Conservation (phyloP, 92 coral and sea anemone species). For the Zoanthus sansibaricus region DNA sequence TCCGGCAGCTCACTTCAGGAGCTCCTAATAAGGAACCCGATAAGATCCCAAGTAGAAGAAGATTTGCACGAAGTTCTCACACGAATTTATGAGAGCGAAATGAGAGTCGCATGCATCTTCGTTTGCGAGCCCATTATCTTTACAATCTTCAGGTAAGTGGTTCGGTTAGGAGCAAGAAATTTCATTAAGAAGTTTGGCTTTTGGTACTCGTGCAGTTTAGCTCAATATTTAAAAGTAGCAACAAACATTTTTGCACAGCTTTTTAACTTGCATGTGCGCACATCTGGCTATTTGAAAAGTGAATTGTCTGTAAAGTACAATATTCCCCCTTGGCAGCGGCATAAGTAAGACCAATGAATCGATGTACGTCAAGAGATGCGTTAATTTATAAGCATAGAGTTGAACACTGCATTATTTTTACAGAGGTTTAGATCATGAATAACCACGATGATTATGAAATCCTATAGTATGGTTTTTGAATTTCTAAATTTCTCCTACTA, state of each 20-base stretch:
- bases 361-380: too few relatives aligned
- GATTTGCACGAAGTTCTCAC: not conserved
- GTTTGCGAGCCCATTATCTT: conserved; percentile 3
- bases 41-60: not conserved
- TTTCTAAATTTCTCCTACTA: too few relatives aligned
- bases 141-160: conserved; percentile 23
- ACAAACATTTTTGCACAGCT: not conserved
- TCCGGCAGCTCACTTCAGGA: not conserved
- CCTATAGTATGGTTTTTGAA: too few relatives aligned
- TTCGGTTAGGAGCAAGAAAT: not conserved
- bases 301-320: too few relatives aligned
- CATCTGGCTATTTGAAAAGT: not conserved
- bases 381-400: too few relatives aligned
- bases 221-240: not conserved
- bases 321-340: too few relatives aligned
- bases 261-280: not conserved
- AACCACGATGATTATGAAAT: too few relatives aligned
- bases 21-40: not conserved
- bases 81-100: conserved; percentile 8
- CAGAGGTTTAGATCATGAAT: too few relatives aligned
- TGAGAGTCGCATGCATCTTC: conserved; percentile 15
- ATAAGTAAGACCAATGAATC: too few relatives aligned
- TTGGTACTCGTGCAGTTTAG: not conserved
- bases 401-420: too few relatives aligned
- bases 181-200: too few relatives aligned